phyloP scores from a whole-genome alignment of 92 coral and sea anemone genomes.

The Montipora capitata region DNA sequence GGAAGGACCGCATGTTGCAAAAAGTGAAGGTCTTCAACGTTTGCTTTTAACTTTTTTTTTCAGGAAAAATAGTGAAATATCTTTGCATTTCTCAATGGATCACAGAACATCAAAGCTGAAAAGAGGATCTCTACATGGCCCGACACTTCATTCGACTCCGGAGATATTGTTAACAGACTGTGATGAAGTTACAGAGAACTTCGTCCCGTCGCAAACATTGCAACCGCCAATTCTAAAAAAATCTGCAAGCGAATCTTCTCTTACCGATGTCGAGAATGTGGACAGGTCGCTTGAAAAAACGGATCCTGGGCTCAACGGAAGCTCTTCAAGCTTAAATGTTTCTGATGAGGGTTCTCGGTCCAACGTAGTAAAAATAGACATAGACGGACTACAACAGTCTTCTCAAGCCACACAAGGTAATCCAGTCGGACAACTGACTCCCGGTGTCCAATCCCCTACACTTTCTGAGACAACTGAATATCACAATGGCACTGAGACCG shows the following conservation, averaged over 20 bases:
- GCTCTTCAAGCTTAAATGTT: conserved; percentile 37
- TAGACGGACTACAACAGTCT: conserved; percentile 31
- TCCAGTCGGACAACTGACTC: conserved; percentile 1
- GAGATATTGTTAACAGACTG: conserved; percentile 73
- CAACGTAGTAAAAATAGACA: conserved; percentile 50
- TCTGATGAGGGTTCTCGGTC: conserved; percentile 30
- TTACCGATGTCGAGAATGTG: conserved; percentile 63
- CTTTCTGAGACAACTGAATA: conserved; percentile 6
- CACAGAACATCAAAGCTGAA: conserved; percentile 45
- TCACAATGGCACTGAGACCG: conserved; percentile 3
- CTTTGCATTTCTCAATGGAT: conserved; percentile 65
- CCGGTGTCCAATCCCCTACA: conserved; percentile 10
- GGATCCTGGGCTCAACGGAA: conserved; percentile 24
- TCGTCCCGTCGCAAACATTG: conserved; percentile 15
- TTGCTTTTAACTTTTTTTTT: not conserved
- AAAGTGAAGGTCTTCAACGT: not conserved
- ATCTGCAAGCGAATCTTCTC: conserved; percentile 62
- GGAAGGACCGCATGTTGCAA: not conserved
- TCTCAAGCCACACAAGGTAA: conserved; percentile 40
- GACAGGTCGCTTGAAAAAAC: conserved; percentile 22
- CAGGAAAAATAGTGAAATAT: conserved; percentile 77
- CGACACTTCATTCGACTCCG: conserved; percentile 42
- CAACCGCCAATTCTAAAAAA: conserved; percentile 5
- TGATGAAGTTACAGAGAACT: conserved; percentile 43
- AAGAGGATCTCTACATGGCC: conserved; percentile 28